Base-by-base conservation (phyloP, 2,113 vertebrate species). In the Climacteris rufus region DNA sequence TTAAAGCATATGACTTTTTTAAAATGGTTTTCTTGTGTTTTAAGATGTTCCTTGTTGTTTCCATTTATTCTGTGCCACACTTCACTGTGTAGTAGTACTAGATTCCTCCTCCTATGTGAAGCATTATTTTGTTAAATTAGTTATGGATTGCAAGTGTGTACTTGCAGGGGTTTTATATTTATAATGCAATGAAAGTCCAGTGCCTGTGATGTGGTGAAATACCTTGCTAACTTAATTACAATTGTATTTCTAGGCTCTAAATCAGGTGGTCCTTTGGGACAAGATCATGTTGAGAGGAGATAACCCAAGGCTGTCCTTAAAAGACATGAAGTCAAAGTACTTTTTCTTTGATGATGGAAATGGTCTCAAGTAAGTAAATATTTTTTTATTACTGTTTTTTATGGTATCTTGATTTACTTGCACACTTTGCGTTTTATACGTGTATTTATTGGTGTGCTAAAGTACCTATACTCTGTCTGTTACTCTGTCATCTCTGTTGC, bases 321-420 rank as follows among this genome's bases (percentile, higher is more conserved):
- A 98, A 98, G 99, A 99, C 68, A 99, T 99, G 98, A 99, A 99
- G 95, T 99, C 99, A 52, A 99, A 99, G 78, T 99, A 99, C 93
- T 99, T 99, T 97, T 99, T 99, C 98, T 99, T 99, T 77, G 99
- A 99, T 84, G 99, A 99, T 88, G 99, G 99, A 95, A 99, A 99
- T 64, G 99, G 99, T 94, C 98, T 99, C 56, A 99, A 99, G 99
- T 99, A 83, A 98, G 98, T 97, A 95, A 70, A 92, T 94, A 30
- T 2, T 42, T 65, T 57, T 40, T 40, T 20, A 11, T 61, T 78
- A 25, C 28, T 54, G 13, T 35, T 83, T 24, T 15, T 80, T 17
- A 20, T 13, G 6, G 1, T 40, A 13, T 74, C 44, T 81, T 91
- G 30, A 63, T 72, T 64, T 72, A 24, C 23, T 74, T 74, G 18